Evolutionary conservation across 2,113 vertebrate species (phyloP).

Genomic region (Numenius arquata): DNA sequence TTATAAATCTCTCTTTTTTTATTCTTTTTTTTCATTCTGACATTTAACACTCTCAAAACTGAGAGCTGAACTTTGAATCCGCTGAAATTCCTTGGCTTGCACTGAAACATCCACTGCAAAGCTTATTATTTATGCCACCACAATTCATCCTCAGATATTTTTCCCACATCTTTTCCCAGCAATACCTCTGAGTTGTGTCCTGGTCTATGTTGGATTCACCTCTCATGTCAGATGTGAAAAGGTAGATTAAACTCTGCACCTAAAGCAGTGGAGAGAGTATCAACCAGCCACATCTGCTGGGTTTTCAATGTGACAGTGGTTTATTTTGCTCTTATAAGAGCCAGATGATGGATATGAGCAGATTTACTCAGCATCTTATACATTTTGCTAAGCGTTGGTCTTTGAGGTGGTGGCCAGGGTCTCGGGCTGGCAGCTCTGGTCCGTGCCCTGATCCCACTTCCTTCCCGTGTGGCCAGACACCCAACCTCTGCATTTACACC

Average conservation of each 20-base stretch:
- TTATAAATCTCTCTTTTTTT: not conserved
- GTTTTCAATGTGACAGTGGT: not conserved
- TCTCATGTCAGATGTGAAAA: not conserved
- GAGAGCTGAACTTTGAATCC: not conserved
- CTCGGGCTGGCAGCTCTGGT: rapidly evolving
- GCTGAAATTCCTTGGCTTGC: not conserved
- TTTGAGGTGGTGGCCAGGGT: not conserved
- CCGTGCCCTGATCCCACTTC: not conserved
- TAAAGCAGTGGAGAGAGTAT: not conserved
- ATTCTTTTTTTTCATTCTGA: not conserved
- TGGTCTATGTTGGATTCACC: not conserved
- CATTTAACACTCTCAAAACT: not conserved
- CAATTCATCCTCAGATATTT: not conserved
- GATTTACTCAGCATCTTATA: not conserved
- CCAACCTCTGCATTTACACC: not conserved
- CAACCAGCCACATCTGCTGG: not conserved
- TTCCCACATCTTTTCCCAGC: not conserved
- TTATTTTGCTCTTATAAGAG: not conserved
- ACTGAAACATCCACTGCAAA: not conserved
- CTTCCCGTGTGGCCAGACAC: not conserved
- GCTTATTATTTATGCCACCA: not conserved
- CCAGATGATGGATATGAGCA: not conserved
- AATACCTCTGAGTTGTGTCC: not conserved
- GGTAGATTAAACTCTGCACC: not conserved
- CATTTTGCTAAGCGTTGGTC: not conserved